Evolutionary conservation across 2,888 invertebrate species (phyloP), one percentile per base, ranked within the genome.

Genomic region (Mesorhabditis spiculigera): DNA sequence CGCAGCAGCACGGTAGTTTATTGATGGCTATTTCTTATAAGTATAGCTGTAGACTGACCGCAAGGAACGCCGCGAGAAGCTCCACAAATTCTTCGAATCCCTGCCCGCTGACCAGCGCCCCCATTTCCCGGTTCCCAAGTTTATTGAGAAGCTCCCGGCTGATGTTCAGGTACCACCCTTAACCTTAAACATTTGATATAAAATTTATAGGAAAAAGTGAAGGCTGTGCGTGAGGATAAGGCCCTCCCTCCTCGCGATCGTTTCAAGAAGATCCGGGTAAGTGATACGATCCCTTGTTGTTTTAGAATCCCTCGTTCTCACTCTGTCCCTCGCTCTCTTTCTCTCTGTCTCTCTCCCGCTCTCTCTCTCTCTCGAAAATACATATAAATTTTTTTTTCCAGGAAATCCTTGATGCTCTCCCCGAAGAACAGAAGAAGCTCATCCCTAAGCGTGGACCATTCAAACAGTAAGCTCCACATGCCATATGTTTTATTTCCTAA

Each of bases 31-130:
- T n/a, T 50, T n/a, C n/a, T 13, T 13, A 50, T 13, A 10, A n/a
- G 58, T 13, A 50, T 13, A 50, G 58, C 58, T 50, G 8, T 50
- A 50, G 58, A 10, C 58, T 10, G 58, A 50, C n/a, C 58, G 58
- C 58, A 50, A 50, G 58, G 58, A 50, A n/a, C 58, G 58, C n/a
- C 58, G 58, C 58, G 58, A 50, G 58, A 50, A 50, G 58, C 58
- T 50, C 8, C 58, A 50, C 58, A 50, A 50, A 50, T 50, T 50
- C 58, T 50, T 50, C n/a, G 58, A 50, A n/a, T 13, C 10, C n/a
- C 58, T 50, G 10, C 58, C 58, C n/a, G 58, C 58, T n/a, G 58
- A 50, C 58, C 8, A 50, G n/a, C 58, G 58, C 8, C 58, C 58
- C 8, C 58, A 50, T n/a, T 50, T 50, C n/a, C 58, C 58, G 58